Base-by-base conservation (phyloP, 2,888 invertebrate species). In the Margaritifera margaritifera region DNA sequence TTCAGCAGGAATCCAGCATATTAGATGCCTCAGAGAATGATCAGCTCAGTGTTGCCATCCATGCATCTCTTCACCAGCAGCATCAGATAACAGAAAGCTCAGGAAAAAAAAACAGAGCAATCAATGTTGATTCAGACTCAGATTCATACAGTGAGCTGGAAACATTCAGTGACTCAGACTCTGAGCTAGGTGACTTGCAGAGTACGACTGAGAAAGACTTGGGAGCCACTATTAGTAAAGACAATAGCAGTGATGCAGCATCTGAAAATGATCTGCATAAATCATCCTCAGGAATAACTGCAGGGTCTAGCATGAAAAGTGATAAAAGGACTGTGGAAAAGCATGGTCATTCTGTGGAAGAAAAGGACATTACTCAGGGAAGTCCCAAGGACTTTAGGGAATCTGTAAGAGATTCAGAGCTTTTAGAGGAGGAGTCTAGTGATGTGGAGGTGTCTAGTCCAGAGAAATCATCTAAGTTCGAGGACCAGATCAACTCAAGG, bases 11-110 rank as follows among this genome's bases (percentile, higher is more conserved):
- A 75, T 78, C 81, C 22, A 88, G 86, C 72, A 85, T 90, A 8
- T 79, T 90, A 2, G 90, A 91, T 77, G 88, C 89, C 4, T 89
- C 88, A 72, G 91, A 91, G 80, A 90, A 91, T 66, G 88, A 86
- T 67, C 91, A 91, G 74, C 75, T 91, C 27, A 86, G 90, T 80
- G 90, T 90, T 58, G 91, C 91, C 22, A 90, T 91, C 58, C 81
- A 84, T 70, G 91, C 91, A 5, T 91, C 91, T 1, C 78, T 91
- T 69, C 25, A 69, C 54, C 50, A 67, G 59, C 19, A 31, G 18
- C 50, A 20, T 58, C 51, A 59, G 56, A 22, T 61, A 50, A 42
- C 51, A 60, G 54, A 42, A 68, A 64, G 52, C 66, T 15, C 54
- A 62, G 61, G 27, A 50, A 61, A 53, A 19, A 20, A 24, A 25